Percentiles rank a stretch among this genome's conserved stretches.
These are phyloP conservation scores for Chymomyza procnemis DNA, from an alignment of 2,888 invertebrate genomes.

Conservation along the genomic window DNA sequence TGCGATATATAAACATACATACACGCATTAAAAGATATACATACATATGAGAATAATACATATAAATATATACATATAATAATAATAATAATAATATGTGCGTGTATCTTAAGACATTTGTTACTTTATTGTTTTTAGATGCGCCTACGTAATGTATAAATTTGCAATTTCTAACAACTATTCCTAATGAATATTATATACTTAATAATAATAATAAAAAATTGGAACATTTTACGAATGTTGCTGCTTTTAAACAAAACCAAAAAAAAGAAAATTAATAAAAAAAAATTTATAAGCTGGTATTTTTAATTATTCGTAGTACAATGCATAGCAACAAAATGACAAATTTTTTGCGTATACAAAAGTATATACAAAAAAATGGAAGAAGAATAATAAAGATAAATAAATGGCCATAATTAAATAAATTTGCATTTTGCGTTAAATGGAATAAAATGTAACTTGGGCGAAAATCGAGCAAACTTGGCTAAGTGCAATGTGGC, in stretches of 20 bases:
- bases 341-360: conserved; percentile 46
- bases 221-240: conserved; percentile 57
- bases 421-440: neutral
- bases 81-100: conserved; percentile 37
- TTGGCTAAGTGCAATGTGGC: no score
- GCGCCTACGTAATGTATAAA: conserved; percentile 47
- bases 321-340: conserved; percentile 30
- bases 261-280: no score
- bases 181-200: conserved; percentile 36
- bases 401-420: conserved; percentile 36
- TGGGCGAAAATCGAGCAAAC: no score
- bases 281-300: conserved; percentile 29
- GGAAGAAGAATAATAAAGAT: no score
- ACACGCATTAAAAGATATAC: conserved; percentile 8
- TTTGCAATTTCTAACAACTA: conserved; percentile 41
- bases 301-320: conserved; percentile 26
- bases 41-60: conserved; percentile 5
- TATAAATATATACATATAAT: conserved; percentile 17
- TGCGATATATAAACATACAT: conserved; percentile 28
- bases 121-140: conserved; percentile 62
- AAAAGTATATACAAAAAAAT: conserved; percentile 32
- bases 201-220: conserved; percentile 45
- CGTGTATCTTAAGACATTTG: conserved; percentile 61
- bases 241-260: conserved; percentile 62
- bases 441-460: neutral